Evolutionary conservation across 2,797 vertebrate genomes (phyloP), one percentile per base, ranked within the genome.

Genomic region (Notolepis coatsorum): DNA sequence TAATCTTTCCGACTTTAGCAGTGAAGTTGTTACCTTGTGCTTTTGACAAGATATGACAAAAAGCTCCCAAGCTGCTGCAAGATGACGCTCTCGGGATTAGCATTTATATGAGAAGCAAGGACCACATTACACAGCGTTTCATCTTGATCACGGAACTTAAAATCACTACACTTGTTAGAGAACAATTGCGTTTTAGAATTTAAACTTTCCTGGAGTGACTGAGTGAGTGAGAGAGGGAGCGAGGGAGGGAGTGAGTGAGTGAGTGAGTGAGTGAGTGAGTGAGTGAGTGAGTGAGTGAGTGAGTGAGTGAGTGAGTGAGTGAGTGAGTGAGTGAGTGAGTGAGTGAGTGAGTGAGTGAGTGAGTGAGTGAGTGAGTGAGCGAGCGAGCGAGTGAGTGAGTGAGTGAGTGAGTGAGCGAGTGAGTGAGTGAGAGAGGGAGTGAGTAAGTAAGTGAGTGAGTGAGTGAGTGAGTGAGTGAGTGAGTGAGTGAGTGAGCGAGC

Each of bases 91-190:
- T 84, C 74, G 77, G 66, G 77, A 79, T 86, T 92, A 89, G 89
- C 90, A 93, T 93, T 91, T 93, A 93, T 90, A 93, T 92, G 85
- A 89, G 91, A 89, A 91, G 87, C 86, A 79, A 87, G 85, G 85
- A 76, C 31, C 39, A 39, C 63, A 69, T 48, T 43, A 46, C 28
- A 49, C 27, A 20, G 69, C 77, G 71, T 73, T 69, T 61, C 75
- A 89, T 91, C 86, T 82, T 81, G 79, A 91, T 85, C 73, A 77
- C 73, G 41, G 68, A 56, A 61, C 61, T 77, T 46, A 42, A 62
- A 25, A 52, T 37, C 38, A 12, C 45, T 48, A 60, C 81, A 75
- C 50, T 83, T 77, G 65, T 77, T 71, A n/a, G n/a, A n/a, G 59
- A 59, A 74, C 71, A 75, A 60, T 62, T 72, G 56, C 58, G 70